Base-by-base conservation (phyloP, 2,888 invertebrate genomes). In the Drosophila picticornis region DNA sequence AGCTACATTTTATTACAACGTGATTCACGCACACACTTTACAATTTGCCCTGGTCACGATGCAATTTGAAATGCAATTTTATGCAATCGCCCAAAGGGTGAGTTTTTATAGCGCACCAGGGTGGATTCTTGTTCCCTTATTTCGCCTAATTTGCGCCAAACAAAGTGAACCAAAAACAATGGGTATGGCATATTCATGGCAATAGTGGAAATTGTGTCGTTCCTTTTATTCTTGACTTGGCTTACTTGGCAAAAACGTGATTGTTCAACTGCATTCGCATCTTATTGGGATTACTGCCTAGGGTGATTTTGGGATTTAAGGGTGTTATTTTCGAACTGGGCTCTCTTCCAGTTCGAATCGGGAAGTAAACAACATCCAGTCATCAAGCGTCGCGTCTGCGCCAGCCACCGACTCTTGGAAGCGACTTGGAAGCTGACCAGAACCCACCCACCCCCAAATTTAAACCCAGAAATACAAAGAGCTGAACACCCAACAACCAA, bases 331-430 rank as follows among this genome's bases (percentile, higher is more conserved):
- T 84, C 85, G 74, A 72, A 68, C 38, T 70, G 48, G 63, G 43
- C 38, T 32, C 32, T 43, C 34, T 36, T 58, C 51, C 51, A 68
- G 43, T 73, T 86, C 88, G 85, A 87, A 84, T 63, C 48, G 77
- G 83, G 88, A 90, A 87, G 58, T 88, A 87, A 87, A 90, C 90
- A 88, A 87, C 62, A 62, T 87, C 80, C 88, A 90, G 77, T 53
- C 36, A 29, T 59, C 38, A 32, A 51, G 52, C 40, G 57, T 29
- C 59, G 80, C 86, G 83, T 58, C 74, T 77, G 86, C 84, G 88
- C 69, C 31, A 46, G 19, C 27, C 38, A n/a, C 1, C 32, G 31
- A 29, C 56, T 32, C 38, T 36, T 78, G 86, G 83, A 83, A 80
- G 38, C 43, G 43, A 27, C 27, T 13, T 56, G 46, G 52, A 56